Percentiles rank a stretch among this genome's conserved stretches.
Conservation (phyloP, 2,888 invertebrate genomes). For the Rhamnusium bicolor region DNA sequence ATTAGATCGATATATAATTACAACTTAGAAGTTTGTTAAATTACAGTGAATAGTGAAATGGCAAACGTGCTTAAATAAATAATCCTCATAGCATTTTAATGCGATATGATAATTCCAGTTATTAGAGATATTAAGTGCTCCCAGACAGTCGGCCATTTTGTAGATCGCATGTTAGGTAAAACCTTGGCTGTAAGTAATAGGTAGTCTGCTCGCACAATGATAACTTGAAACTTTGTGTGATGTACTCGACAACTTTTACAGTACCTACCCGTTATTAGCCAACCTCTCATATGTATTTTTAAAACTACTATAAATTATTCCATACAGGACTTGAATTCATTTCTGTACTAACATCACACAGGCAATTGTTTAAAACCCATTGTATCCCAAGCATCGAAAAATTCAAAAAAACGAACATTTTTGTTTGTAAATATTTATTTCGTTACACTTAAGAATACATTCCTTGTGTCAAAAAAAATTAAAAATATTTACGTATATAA, state of each 20-base stretch:
- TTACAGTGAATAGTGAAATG: constrained; percentile 59
- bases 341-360: too few relatives aligned
- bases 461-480: too few relatives aligned
- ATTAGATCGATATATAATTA: constrained; percentile 54
- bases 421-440: too few relatives aligned
- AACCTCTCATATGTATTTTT: constrained; percentile 3
- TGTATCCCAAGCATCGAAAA: too few relatives aligned
- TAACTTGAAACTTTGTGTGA: constrained; percentile 55
- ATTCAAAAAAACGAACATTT: too few relatives aligned
- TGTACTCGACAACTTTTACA: constrained; percentile 47
- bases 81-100: constrained; percentile 62
- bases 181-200: constrained; percentile 60
- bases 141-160: constrained; percentile 64
- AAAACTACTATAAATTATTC: background rate
- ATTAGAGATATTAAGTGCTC: constrained; percentile 61
- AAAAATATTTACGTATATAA: too few relatives aligned
- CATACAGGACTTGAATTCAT: too few relatives aligned
- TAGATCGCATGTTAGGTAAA: constrained; percentile 60
- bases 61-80: constrained; percentile 64
- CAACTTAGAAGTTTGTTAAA: constrained; percentile 51
- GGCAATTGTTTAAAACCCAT: too few relatives aligned
- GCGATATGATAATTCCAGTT: constrained; percentile 65
- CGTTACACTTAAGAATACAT: too few relatives aligned
- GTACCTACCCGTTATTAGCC: constrained; percentile 32
- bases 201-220: constrained; percentile 60